phyloP scores from a whole-genome alignment of 2,888 invertebrate species.

The Serrognathus titanus region DNA sequence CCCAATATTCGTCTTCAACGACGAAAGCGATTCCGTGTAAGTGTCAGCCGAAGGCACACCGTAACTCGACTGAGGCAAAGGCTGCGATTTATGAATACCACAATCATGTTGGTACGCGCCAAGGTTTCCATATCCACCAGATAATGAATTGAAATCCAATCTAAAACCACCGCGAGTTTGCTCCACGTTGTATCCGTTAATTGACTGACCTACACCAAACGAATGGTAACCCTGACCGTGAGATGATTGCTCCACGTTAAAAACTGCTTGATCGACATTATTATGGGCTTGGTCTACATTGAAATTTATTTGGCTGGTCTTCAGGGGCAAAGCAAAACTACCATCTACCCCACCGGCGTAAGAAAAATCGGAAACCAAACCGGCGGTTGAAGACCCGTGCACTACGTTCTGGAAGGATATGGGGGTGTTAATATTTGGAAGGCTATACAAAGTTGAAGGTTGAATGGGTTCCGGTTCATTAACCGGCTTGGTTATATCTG shows the following conservation, averaged over 20 bases:
- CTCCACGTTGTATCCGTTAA: background rate
- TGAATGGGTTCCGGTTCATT: slow-evolving; percentile 50
- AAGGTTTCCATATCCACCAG: slow-evolving; percentile 12
- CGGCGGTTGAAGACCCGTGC: slow-evolving; percentile 35
- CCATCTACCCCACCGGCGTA: slow-evolving; percentile 54
- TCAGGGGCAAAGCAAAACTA: slow-evolving; percentile 50
- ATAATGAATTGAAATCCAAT: slow-evolving; percentile 4
- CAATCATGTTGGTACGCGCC: slow-evolving; percentile 36
- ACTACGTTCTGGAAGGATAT: slow-evolving; percentile 50
- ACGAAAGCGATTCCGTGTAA: slow-evolving; percentile 55
- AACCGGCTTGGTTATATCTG: slow-evolving; percentile 46
- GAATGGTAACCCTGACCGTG: no score
- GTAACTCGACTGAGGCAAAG: slow-evolving; percentile 40
- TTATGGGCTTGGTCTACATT: slow-evolving; percentile 7
- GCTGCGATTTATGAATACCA: slow-evolving; percentile 37
- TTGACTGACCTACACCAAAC: background rate
- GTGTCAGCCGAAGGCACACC: slow-evolving; percentile 52
- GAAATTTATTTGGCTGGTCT: slow-evolving; percentile 11
- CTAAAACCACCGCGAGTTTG: background rate
- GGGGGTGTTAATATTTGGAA: slow-evolving; percentile 51
- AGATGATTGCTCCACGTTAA: background rate
- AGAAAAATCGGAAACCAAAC: slow-evolving; percentile 23
- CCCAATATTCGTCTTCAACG: slow-evolving; percentile 53
- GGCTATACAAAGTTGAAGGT: slow-evolving; percentile 53
- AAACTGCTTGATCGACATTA: background rate